Evolutionary conservation across 2,797 vertebrate genomes (phyloP).

Genomic region (Hafferia zeledoni): DNA sequence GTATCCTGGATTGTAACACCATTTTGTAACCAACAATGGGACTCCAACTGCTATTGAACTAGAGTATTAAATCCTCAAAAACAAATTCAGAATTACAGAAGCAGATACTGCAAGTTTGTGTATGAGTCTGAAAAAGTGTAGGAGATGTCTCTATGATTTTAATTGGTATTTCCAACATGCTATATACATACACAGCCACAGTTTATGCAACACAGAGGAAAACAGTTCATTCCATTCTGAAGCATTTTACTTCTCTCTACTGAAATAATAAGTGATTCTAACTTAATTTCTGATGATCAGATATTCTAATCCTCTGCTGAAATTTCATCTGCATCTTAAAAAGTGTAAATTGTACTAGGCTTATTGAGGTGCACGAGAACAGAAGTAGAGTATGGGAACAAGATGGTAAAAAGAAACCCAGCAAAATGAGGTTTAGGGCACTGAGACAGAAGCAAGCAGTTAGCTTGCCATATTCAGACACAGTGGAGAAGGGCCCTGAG

Average conservation of each 20-base stretch:
- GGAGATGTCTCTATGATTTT: neutral
- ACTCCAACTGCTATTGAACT: neutral
- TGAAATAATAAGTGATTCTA: neutral
- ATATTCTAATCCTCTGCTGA: neutral
- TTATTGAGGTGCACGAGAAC: neutral
- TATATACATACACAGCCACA: neutral
- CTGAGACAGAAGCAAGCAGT: neutral
- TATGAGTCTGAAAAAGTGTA: neutral
- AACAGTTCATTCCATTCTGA: neutral
- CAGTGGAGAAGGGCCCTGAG: neutral
- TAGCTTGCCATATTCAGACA: neutral
- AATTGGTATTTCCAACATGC: neutral
- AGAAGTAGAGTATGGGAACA: neutral
- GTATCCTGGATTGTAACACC: neutral
- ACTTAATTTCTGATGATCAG: neutral
- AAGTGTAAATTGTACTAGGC: neutral
- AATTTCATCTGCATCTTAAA: neutral
- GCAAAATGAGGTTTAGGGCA: slow-evolving; percentile 7
- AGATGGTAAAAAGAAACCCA: neutral
- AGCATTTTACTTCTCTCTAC: neutral
- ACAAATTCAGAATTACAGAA: neutral
- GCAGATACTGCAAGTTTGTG: neutral
- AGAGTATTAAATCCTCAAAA: neutral
- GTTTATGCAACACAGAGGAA: neutral
- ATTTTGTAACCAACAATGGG: neutral